Conservation (phyloP, 2,888 invertebrate genomes). For the Parasteatoda lunata region DNA sequence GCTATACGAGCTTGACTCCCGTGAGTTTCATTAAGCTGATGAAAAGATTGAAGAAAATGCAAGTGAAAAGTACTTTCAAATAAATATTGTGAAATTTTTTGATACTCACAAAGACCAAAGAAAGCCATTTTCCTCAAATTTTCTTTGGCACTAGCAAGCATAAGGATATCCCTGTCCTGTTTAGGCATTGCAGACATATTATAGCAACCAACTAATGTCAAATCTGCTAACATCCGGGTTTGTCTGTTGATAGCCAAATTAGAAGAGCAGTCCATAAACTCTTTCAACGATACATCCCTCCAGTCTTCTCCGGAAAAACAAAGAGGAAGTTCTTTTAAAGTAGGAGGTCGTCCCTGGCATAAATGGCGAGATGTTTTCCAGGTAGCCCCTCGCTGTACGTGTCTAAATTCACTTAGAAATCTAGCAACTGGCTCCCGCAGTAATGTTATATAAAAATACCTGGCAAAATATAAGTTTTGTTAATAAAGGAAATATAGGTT, state of each 20-base stretch:
- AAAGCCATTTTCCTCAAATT: constrained; percentile 97
- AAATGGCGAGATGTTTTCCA: constrained; percentile 86
- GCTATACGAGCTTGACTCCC: constrained; percentile 80
- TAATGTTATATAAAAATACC: constrained; percentile 97
- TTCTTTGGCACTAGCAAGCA: constrained; percentile 95
- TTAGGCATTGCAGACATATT: constrained; percentile 79
- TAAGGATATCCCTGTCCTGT: constrained; percentile 85
- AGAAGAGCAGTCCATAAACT: constrained; percentile 92
- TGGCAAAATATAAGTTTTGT: constrained; percentile 72
- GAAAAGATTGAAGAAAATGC: constrained; percentile 87
- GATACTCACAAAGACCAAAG: constrained; percentile 96
- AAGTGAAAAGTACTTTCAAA: constrained; percentile 95
- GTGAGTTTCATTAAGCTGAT: constrained; percentile 92
- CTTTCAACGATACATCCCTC: constrained; percentile 90
- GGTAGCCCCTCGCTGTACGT: constrained; percentile 96
- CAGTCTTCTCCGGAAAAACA: constrained; percentile 82
- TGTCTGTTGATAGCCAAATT: constrained; percentile 97
- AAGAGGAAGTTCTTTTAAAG: constrained; percentile 85
- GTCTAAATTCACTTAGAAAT: constrained; percentile 96
- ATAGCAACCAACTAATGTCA: constrained; percentile 96
- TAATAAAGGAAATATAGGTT: background rate
- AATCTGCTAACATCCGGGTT: constrained; percentile 97
- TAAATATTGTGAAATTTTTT: constrained; percentile 84
- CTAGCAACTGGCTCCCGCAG: constrained; percentile 93
- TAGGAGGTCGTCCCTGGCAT: constrained; percentile 83